Base-by-base conservation (phyloP, 2,113 vertebrate genomes). In the Lonchura striata region DNA sequence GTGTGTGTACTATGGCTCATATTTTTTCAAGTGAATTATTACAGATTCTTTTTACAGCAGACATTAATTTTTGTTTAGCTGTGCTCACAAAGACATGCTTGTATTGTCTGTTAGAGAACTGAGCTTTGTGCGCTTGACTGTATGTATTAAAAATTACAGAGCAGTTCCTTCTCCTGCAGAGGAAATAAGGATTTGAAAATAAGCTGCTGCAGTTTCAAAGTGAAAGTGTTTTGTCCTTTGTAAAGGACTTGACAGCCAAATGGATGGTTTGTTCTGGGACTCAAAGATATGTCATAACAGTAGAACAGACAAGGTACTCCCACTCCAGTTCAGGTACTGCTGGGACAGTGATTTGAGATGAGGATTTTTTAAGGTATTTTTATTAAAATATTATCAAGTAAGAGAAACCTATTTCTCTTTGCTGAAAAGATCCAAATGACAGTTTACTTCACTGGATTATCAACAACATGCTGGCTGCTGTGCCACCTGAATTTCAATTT, bases 401-500 rank as follows among this genome's bases (percentile, higher is more conserved):
- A 91, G 46, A 88, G 66, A 97, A 89, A 88, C 70, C 66, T 94
- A 83, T 96, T 86, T 95, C 74, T 92, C 89, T 75, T 66, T 78
- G 52, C 74, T 15, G 24, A 96, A 95, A 95, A 94, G 86, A 91
- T 94, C 84, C 75, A 96, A 96, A 97, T 95, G 96, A 92, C 92
- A 94, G 86, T 98, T 97, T 96, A 96, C 97, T 97, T 96, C 64
- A 88, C 93, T 88, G 85, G 74, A 97, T 95, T 97, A 94, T 96
- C 95, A 95, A 95, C 92, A 96, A 92, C 74, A 80, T 92, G 82
- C 95, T 96, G 94, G 81, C 85, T 95, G 82, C 78, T 96, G 70
- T 97, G 93, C 97, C 90, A 97, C 96, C 94, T 97, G 97, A 97
- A 98, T 98, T 98, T 97, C 95, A 98, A 98, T 98, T 97, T 97